These are phyloP conservation scores for Sapajus apella DNA, from an alignment of 2,113 vertebrate genomes.

Conservation along the genomic window DNA sequence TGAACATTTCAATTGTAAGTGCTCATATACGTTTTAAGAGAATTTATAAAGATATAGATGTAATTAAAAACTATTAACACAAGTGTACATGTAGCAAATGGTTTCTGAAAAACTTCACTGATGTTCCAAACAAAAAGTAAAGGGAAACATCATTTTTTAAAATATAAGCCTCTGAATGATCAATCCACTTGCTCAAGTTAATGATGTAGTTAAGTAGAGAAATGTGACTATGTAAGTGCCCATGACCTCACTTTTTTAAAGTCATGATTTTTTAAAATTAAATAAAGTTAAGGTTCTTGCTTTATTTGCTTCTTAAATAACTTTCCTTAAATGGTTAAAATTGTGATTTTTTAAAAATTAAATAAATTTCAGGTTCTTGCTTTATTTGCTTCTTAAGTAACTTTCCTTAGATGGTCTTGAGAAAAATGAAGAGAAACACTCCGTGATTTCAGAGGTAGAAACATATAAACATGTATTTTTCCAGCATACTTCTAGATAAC, in stretches of 20 bases:
- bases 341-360: constrained; percentile 27
- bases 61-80: constrained; percentile 20
- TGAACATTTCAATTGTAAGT: background rate
- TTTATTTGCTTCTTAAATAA: constrained; percentile 32
- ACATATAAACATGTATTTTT: constrained; percentile 34
- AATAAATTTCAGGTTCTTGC: background rate
- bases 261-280: constrained; percentile 21
- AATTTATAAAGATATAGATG: background rate
- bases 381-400: constrained; percentile 33
- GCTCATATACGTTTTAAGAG: constrained; percentile 14
- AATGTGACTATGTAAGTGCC: background rate
- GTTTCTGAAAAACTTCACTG: constrained; percentile 20
- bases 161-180: background rate
- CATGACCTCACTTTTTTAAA: background rate
- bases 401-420: background rate
- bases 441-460: background rate
- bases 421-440: constrained; percentile 21
- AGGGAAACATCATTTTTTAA: background rate
- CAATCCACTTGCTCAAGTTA: background rate
- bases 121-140: background rate
- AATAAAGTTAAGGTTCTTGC: background rate
- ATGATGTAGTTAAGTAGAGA: background rate
- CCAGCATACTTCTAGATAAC: constrained; percentile 29
- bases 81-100: background rate
- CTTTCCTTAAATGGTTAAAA: background rate